Conservation (phyloP, 2,113 vertebrate genomes). For the Laticauda laticaudata region DNA sequence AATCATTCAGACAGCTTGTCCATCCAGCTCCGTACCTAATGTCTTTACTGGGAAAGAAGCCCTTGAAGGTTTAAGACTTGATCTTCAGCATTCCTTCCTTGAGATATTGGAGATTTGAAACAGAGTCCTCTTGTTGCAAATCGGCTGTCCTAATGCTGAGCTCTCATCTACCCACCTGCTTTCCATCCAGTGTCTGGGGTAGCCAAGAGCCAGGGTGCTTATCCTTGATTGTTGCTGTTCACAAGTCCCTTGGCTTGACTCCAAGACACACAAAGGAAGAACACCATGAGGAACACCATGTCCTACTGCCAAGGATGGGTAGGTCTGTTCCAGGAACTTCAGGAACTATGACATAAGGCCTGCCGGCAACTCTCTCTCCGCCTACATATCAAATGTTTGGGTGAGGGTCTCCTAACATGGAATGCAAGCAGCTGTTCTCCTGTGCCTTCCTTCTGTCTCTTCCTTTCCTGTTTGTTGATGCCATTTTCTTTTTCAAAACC, state of each 20-base stretch:
- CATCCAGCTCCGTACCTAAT: neutral
- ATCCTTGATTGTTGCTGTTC: neutral
- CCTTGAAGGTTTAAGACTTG: neutral
- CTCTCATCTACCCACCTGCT: neutral
- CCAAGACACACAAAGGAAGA: neutral
- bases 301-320: fast-evolving
- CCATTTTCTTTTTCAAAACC: neutral
- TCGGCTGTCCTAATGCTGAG: neutral
- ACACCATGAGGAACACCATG: neutral
- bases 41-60: neutral
- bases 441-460: neutral
- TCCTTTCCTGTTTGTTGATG: too few species aligned
- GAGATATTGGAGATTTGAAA: neutral
- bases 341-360: fast-evolving
- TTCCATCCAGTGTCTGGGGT: neutral
- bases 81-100: neutral
- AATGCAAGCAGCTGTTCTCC: neutral
- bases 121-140: neutral
- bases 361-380: neutral
- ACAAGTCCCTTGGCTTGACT: fast-evolving
- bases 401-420: neutral
- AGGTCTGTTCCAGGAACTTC: neutral
- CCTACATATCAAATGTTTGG: slow-evolving; percentile 37
- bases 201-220: neutral
- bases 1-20: neutral